These are phyloP conservation scores for Delichon dasypus DNA, from an alignment of 2,797 vertebrate genomes.

Conservation along the genomic window DNA sequence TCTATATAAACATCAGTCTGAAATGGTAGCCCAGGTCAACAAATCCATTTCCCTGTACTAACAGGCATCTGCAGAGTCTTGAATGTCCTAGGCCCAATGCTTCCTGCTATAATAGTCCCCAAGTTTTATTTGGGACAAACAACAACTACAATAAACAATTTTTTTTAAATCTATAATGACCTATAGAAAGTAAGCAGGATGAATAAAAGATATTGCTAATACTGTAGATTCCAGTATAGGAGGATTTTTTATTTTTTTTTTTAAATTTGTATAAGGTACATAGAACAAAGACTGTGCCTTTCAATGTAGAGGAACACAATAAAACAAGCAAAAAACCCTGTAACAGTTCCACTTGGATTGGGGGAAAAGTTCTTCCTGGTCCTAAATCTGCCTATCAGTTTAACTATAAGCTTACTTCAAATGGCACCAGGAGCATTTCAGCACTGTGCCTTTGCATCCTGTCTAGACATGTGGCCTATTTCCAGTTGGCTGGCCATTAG, in stretches of 20 bases:
- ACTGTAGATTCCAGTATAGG: background rate
- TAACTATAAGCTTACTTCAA: background rate
- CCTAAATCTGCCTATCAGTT: background rate
- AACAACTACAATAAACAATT: background rate
- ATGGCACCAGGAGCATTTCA: background rate
- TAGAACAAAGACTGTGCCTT: background rate
- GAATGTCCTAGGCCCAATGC: background rate
- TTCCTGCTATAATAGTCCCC: background rate
- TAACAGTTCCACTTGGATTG: background rate
- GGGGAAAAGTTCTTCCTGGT: background rate
- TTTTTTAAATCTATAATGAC: background rate
- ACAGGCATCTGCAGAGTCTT: background rate
- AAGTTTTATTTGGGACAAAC: background rate
- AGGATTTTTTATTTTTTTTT: too few species aligned
- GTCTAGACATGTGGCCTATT: background rate
- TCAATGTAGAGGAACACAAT: background rate
- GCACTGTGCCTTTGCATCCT: slow-evolving; percentile 1
- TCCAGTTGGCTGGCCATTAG: background rate
- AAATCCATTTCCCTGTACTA: background rate
- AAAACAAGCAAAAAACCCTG: background rate
- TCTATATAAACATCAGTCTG: background rate
- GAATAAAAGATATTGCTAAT: background rate
- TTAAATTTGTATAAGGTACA: background rate
- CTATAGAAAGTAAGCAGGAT: background rate
- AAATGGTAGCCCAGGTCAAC: background rate